Conservation (phyloP, 2,113 vertebrate genomes). For the Charadrius vociferus region DNA sequence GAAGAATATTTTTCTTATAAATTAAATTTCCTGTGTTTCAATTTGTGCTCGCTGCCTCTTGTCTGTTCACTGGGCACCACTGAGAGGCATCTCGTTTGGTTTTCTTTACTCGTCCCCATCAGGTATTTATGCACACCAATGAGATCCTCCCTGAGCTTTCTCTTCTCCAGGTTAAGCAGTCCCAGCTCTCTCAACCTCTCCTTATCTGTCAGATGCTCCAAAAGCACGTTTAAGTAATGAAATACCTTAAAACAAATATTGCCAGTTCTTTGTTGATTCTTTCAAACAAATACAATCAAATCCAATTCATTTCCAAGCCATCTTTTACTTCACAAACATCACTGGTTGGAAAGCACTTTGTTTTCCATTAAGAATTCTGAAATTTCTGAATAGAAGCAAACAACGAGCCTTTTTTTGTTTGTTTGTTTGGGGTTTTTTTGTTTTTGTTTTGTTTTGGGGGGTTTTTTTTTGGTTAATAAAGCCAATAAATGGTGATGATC, state of each 20-base stretch:
- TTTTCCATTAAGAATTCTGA: background rate
- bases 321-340: background rate
- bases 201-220: background rate
- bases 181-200: background rate
- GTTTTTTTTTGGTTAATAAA: background rate
- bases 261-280: background rate
- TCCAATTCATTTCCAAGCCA: background rate
- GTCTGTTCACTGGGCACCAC: background rate
- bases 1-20: background rate
- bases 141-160: background rate
- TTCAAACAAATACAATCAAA: background rate
- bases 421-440: background rate
- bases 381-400: background rate
- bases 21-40: background rate
- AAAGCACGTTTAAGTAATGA: background rate
- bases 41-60: background rate
- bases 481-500: background rate
- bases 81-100: background rate
- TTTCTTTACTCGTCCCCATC: background rate
- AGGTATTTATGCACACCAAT: background rate
- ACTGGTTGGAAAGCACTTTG: background rate
- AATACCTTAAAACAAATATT: background rate
- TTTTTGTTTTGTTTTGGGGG: too few species aligned
- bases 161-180: background rate
- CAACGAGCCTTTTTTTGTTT: accelerated